These are phyloP conservation scores for Etheostoma nigrum DNA, from an alignment of 2,797 vertebrate species.

Conservation along the genomic window DNA sequence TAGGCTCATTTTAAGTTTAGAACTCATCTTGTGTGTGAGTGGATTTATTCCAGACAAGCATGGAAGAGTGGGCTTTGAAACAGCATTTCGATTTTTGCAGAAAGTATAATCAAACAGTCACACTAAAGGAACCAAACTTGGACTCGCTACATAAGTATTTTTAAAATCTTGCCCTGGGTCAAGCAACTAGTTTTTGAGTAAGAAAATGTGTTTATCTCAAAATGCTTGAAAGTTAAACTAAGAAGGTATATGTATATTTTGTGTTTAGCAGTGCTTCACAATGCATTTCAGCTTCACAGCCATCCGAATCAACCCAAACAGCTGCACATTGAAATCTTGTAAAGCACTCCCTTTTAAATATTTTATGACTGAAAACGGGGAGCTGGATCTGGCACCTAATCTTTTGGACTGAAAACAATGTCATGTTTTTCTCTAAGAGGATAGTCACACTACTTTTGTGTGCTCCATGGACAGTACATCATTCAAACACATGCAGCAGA, in stretches of 20 bases:
- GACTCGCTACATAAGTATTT: not conserved
- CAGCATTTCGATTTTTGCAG: not conserved
- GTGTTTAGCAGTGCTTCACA: not conserved
- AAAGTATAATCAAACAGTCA: not conserved
- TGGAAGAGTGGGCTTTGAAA: not conserved
- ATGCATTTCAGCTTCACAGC: not conserved
- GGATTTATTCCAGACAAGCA: not conserved
- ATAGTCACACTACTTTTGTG: slow-evolving; percentile 4
- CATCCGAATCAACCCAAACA: not conserved
- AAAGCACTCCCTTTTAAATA: not conserved
- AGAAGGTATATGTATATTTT: not conserved
- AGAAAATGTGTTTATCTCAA: not conserved
- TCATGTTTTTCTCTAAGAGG: slow-evolving; percentile 12
- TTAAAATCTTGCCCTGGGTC: not conserved
- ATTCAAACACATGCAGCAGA: slow-evolving; percentile 16
- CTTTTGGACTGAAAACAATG: not conserved
- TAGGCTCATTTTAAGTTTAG: not conserved
- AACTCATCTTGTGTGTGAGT: not conserved
- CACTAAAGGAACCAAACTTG: not conserved
- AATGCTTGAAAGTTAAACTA: not conserved
- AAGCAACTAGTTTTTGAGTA: not conserved
- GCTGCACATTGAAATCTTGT: not conserved
- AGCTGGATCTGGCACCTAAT: not conserved
- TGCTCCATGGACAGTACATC: slow-evolving; percentile 6
- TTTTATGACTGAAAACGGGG: not conserved